Base-by-base conservation (phyloP, 2,888 invertebrate species). In the Operophtera brumata region DNA sequence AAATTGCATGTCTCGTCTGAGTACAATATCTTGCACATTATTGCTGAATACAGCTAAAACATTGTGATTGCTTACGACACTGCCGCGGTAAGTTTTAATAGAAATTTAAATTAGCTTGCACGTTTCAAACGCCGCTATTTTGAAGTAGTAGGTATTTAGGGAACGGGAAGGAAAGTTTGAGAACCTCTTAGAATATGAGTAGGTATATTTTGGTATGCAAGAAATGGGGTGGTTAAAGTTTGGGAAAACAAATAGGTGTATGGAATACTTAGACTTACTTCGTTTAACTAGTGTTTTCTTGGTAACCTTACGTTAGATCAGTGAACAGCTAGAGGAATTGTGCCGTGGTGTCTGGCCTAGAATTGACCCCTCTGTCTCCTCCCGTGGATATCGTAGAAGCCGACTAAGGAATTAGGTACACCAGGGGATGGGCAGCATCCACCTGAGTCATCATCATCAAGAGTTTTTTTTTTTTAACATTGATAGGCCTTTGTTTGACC, bases 31-130 rank as follows among this genome's bases (percentile, higher is more conserved):
- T 43, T 43, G 43, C 44, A 34, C 34, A 46, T 46, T 39, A 55
- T 44, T 51, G 36, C 47, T 43, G 47, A 51, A 44, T 34, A 47
- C 43, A 50, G 35, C 35, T 79, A 82, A 82, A 81, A 80, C 77
- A 81, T 73, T 69, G 67, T 77, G 82, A 84, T 83, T 83, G 81
- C 80, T 78, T 84, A 80, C 81, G 84, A 84, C 82, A 80, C 69
- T 76, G 65, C 66, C 70, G 70, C 73, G 71, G 71, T 70, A 88
- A 88, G 85, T 88, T 88, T 86, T 88, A 86, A 88, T 88, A 88
- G 86, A 87, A 86, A 86, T 88, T 87, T 87, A 85, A 86, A 88
- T 88, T 82, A 83, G 80, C 77, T 75, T 28, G 47, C 71, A 71
- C 69, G 77, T 73, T 70, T 62, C 59, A 68, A 73, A 73, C 70